Percentiles rank a stretch among this genome's conserved stretches.
Evolutionary conservation across 1,140 invertebrate genomes (phyloP).

Genomic region (Gryon sp.): DNA sequence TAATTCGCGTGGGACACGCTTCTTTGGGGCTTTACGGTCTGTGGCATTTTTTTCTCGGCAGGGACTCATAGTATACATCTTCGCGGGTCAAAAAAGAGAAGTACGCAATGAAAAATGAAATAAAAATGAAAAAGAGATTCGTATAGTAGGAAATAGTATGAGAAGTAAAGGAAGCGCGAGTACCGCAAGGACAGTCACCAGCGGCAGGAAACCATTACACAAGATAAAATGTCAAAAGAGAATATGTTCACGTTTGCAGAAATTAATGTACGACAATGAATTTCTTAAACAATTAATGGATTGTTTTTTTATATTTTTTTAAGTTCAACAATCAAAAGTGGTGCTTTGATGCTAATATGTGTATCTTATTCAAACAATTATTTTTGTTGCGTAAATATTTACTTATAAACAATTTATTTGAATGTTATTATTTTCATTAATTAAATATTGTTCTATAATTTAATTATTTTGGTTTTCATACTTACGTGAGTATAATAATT

Average conservation of each 20-base stretch:
- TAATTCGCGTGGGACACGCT: conserved; percentile 73
- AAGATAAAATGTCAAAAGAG: conserved; percentile 60
- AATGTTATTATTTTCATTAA: too few relatives aligned
- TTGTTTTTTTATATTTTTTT: conserved; percentile 31
- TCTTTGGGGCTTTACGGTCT: conserved; percentile 72
- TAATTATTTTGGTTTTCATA: too few relatives aligned
- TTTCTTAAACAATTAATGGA: conserved; percentile 45
- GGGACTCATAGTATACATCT: conserved; percentile 46
- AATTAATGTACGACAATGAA: conserved; percentile 49
- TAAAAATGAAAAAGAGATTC: conserved; percentile 31
- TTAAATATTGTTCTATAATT: too few relatives aligned
- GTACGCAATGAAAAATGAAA: conserved; percentile 19
- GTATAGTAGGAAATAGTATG: conserved; percentile 19
- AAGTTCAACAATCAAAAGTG: conserved; percentile 11
- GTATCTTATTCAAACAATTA: too few relatives aligned
- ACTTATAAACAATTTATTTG: too few relatives aligned
- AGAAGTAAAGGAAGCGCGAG: conserved; percentile 54
- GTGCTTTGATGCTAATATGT: conserved; percentile 22
- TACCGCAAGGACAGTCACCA: conserved; percentile 41
- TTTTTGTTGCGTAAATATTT: too few relatives aligned
- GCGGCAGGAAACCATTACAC: conserved; percentile 57
- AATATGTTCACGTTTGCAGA: conserved; percentile 39
- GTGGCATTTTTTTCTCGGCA: conserved; percentile 63
- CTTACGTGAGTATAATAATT: too few relatives aligned
- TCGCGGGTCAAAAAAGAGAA: conserved; percentile 17